Conservation (phyloP, 2,113 vertebrate species). For the Sisor rabdophorus region DNA sequence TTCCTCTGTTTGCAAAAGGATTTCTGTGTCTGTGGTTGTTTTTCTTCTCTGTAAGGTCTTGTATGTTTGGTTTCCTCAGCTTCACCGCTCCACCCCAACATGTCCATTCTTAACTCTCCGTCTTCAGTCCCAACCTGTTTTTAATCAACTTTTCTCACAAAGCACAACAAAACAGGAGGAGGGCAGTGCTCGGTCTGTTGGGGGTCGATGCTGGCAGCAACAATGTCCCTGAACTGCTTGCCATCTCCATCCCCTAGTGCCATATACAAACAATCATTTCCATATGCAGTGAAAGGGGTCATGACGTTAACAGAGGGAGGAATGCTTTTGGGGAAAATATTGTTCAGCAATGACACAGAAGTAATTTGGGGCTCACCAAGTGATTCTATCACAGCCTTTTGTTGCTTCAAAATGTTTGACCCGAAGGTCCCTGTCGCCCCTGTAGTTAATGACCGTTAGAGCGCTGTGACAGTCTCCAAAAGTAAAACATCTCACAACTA, state of each 20-base stretch:
- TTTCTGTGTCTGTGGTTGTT: constrained; percentile 10
- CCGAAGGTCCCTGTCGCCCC: constrained; percentile 73
- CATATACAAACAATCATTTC: constrained; percentile 75
- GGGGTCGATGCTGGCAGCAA: constrained; percentile 61
- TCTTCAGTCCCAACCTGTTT: constrained; percentile 76
- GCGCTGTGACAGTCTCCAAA: constrained; percentile 74
- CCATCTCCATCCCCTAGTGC: constrained; percentile 69
- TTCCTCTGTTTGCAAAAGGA: not conserved
- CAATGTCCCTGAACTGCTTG: constrained; percentile 71
- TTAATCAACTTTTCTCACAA: constrained; percentile 74
- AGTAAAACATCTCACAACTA: constrained; percentile 78
- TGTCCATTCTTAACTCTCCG: constrained; percentile 68
- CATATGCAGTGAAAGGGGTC: constrained; percentile 68
- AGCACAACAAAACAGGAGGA: constrained; percentile 73
- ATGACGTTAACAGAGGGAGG: constrained; percentile 70
- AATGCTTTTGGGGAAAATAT: constrained; percentile 76
- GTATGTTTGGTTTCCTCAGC: constrained; percentile 72
- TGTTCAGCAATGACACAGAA: constrained; percentile 81
- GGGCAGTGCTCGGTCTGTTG: constrained; percentile 54
- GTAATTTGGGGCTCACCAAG: constrained; percentile 78
- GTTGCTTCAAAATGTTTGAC: constrained; percentile 78
- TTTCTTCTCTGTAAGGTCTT: constrained; percentile 65
- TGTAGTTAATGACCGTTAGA: constrained; percentile 72
- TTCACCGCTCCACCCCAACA: constrained; percentile 69
- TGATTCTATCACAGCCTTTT: constrained; percentile 74